These are phyloP conservation scores for Watsonalla cultraria DNA, from an alignment of 2,888 invertebrate species.

Conservation along the genomic window DNA sequence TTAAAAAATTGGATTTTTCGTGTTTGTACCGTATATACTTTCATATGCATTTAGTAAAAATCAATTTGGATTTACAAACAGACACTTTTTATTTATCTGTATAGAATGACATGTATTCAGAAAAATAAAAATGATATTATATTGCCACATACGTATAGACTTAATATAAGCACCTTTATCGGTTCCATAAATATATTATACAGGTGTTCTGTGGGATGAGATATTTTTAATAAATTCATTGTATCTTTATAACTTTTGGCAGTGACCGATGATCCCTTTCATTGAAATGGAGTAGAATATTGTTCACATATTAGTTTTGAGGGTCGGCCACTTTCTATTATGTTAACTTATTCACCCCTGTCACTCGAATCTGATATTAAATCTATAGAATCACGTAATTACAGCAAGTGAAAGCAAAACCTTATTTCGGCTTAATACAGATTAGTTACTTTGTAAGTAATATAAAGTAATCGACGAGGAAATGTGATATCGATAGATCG, in stretches of 20 bases:
- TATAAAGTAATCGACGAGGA: neutral
- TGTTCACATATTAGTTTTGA: neutral
- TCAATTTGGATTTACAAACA: no score
- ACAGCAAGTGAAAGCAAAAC: no score
- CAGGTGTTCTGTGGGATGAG: neutral
- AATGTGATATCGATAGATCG: neutral
- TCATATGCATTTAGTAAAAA: no score
- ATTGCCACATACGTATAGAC: no score
- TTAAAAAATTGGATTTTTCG: no score
- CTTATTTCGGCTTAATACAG: neutral
- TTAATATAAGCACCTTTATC: neutral
- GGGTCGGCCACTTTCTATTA: no score
- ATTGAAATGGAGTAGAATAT: neutral
- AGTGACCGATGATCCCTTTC: neutral
- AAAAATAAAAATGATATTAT: no score
- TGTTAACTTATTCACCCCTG: neutral
- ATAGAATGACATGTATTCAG: no score
- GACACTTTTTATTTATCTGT: no score
- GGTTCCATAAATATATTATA: neutral
- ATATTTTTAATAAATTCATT: neutral
- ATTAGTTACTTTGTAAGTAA: neutral
- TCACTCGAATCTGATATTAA: neutral
- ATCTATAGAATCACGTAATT: neutral
- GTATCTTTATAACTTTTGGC: neutral
- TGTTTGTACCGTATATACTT: no score